Conservation (phyloP, 92 coral and sea anemone genomes). For the Ricordea florida region DNA sequence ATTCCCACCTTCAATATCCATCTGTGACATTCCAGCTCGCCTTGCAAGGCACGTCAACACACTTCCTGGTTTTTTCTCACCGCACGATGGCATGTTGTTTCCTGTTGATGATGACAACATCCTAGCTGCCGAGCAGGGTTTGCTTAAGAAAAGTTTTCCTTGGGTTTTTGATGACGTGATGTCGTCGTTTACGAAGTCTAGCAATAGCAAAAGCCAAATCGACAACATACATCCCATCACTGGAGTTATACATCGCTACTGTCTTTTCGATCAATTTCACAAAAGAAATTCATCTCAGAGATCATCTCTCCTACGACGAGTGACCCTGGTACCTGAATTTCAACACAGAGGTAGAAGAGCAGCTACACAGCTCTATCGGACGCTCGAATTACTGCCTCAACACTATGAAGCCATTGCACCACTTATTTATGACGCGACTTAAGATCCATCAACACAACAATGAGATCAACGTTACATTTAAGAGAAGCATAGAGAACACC, state of each 20-base stretch:
- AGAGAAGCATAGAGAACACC: neutral
- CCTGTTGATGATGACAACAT: slow-evolving; percentile 12
- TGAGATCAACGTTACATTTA: neutral
- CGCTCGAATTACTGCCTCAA: slow-evolving; percentile 41
- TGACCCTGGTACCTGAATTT: slow-evolving; percentile 38
- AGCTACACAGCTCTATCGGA: slow-evolving; percentile 22
- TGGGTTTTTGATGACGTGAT: neutral
- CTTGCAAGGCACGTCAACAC: too few species aligned
- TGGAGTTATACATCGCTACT: neutral
- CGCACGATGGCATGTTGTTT: too few species aligned
- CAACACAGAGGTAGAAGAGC: slow-evolving; percentile 24
- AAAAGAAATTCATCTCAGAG: slow-evolving; percentile 21
- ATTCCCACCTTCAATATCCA: too few species aligned
- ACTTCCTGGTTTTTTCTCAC: too few species aligned
- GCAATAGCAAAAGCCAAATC: neutral
- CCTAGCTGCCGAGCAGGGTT: neutral
- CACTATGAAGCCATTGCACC: slow-evolving; percentile 44
- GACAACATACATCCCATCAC: slow-evolving; percentile 19
- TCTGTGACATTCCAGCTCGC: too few species aligned
- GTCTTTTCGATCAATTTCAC: slow-evolving; percentile 37
- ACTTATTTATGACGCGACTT: slow-evolving; percentile 54
- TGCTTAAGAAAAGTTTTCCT: neutral
- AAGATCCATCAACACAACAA: slow-evolving; percentile 30
- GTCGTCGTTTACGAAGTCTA: neutral
- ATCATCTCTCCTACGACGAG: neutral